Evolutionary conservation across 2,797 vertebrate genomes (phyloP).

Genomic region (Tolypeutes matacus): DNA sequence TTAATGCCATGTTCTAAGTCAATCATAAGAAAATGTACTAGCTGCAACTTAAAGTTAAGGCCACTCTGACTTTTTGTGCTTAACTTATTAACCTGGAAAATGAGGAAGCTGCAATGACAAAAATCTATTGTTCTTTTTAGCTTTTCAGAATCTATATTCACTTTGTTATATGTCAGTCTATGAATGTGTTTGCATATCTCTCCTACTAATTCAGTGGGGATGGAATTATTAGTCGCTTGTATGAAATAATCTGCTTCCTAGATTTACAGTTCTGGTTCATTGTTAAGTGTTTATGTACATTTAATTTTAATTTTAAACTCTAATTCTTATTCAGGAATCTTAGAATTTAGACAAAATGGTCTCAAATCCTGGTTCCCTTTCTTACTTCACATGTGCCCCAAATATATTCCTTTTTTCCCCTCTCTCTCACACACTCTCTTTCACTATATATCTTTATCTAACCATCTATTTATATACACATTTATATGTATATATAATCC

Average conservation of each 20-base stretch:
- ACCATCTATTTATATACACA: too few relatives aligned
- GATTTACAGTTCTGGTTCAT: background rate
- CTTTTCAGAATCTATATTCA: background rate
- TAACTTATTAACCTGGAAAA: background rate
- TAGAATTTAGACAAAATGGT: background rate
- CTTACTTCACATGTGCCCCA: background rate
- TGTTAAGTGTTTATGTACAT: background rate
- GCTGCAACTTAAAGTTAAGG: background rate
- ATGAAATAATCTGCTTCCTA: background rate
- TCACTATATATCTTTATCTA: background rate
- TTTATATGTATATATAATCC: background rate
- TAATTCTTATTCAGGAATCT: background rate
- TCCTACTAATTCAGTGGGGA: background rate
- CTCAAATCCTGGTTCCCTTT: background rate
- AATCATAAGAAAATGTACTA: background rate
- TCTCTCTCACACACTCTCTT: background rate
- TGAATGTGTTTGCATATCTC: background rate
- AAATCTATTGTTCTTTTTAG: background rate
- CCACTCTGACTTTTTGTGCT: background rate
- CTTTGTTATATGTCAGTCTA: background rate
- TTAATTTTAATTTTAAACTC: background rate
- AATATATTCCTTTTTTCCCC: background rate
- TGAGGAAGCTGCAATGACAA: background rate
- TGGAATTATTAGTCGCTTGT: background rate
- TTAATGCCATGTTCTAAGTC: background rate